phyloP scores from a whole-genome alignment of 2,113 vertebrate species.

The Corydoras sp. region DNA sequence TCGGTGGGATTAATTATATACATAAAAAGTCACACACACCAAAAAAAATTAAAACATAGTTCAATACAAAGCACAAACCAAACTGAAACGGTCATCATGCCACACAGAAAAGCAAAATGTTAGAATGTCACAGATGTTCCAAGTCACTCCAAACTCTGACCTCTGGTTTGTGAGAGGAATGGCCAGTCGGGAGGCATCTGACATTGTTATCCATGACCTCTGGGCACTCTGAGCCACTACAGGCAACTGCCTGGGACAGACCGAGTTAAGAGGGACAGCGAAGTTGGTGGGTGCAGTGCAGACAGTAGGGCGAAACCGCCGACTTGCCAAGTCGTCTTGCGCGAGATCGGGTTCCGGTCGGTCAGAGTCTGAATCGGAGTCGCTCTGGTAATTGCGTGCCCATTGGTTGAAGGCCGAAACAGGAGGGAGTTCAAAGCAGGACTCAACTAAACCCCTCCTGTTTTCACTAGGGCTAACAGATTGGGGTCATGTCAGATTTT shows the following conservation, averaged over 20 bases:
- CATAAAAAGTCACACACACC: too few relatives aligned
- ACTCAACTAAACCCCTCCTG: slow-evolving; percentile 36
- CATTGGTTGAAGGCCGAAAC: slow-evolving; percentile 49
- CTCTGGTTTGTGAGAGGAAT: slow-evolving; percentile 21
- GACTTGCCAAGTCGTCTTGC: slow-evolving; percentile 67
- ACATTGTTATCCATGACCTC: slow-evolving; percentile 36
- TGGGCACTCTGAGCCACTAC: slow-evolving; percentile 19
- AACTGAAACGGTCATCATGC: neutral
- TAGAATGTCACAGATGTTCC: slow-evolving; percentile 18
- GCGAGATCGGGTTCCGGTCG: slow-evolving; percentile 54
- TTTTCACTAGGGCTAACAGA: slow-evolving; percentile 34
- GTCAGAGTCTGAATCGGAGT: slow-evolving; percentile 62
- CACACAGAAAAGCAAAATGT: slow-evolving; percentile 7
- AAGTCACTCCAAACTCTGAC: slow-evolving; percentile 19
- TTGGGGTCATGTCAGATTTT: slow-evolving; percentile 6
- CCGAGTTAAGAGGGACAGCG: slow-evolving; percentile 45
- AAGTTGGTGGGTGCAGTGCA: slow-evolving; percentile 48
- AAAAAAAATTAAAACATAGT: too few relatives aligned
- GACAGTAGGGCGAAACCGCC: slow-evolving; percentile 61
- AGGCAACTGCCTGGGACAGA: neutral
- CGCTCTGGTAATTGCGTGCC: slow-evolving; percentile 56
- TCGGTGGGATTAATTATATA: too few relatives aligned
- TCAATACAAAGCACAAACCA: too few relatives aligned
- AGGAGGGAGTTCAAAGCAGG: slow-evolving; percentile 43
- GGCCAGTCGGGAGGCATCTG: slow-evolving; percentile 18